phyloP scores from a whole-genome alignment of 2,888 invertebrate genomes.

The Watsonalla binaria region DNA sequence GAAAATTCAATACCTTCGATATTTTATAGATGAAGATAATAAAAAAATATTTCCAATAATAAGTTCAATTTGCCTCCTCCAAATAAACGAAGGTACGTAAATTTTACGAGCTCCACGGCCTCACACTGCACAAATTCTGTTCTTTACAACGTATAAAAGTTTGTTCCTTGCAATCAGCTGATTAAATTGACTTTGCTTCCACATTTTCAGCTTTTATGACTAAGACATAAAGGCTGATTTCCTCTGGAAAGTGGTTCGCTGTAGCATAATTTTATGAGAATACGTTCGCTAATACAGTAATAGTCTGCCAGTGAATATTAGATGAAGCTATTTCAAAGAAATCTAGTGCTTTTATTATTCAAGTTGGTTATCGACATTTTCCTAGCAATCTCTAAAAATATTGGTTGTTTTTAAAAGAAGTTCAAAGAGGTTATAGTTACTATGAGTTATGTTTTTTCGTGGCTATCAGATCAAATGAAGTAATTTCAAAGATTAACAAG shows the following conservation, averaged over 20 bases:
- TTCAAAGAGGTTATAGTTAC: too few species aligned
- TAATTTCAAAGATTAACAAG: too few species aligned
- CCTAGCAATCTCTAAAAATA: too few species aligned
- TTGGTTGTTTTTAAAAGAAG: too few species aligned
- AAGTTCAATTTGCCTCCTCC: neutral
- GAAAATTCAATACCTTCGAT: too few species aligned
- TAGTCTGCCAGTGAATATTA: conserved; percentile 24
- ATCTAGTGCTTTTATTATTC: neutral
- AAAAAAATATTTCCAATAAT: neutral
- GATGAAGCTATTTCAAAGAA: conserved; percentile 20
- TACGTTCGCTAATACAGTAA: conserved; percentile 21
- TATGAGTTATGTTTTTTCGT: too few species aligned
- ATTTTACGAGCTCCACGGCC: conserved; percentile 13
- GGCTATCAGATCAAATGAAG: too few species aligned
- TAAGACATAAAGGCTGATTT: conserved; percentile 10
- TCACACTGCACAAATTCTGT: conserved; percentile 46
- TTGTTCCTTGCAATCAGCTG: conserved; percentile 33
- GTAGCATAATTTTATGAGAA: conserved; percentile 12
- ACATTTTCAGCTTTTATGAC: conserved; percentile 11
- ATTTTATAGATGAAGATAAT: neutral
- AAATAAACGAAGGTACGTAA: neutral
- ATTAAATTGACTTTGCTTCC: conserved; percentile 18
- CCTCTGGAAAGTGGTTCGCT: neutral
- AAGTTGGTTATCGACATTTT: too few species aligned
- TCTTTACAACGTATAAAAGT: conserved; percentile 59